phyloP scores from a whole-genome alignment of 1,140 invertebrate genomes.

The Bradysia coprophila region DNA sequence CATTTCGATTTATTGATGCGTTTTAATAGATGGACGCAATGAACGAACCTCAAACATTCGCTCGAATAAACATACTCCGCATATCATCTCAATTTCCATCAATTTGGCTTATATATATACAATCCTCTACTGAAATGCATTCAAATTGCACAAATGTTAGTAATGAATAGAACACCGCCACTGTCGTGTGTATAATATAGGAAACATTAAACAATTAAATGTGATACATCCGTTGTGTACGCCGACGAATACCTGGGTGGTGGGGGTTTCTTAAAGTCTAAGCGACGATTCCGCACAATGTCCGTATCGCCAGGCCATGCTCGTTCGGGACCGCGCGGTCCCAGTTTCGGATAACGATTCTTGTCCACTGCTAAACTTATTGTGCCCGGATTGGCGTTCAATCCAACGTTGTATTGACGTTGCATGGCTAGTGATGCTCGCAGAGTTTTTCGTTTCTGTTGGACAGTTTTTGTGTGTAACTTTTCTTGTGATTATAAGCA shows the following conservation, averaged over 20 bases:
- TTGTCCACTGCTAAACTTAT: conserved; percentile 59
- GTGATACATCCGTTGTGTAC: conserved; percentile 44
- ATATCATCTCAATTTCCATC: too few relatives aligned
- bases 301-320: conserved; percentile 43
- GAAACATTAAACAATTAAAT: conserved; percentile 36
- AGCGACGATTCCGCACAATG: conserved; percentile 27
- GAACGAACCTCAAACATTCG: too few relatives aligned
- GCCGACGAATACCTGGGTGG: conserved; percentile 40
- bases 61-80: too few relatives aligned
- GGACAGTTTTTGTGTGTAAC: too few relatives aligned
- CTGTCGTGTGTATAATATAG: too few relatives aligned
- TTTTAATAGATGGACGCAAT: too few relatives aligned
- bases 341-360: conserved; percentile 24
- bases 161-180: too few relatives aligned
- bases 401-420: conserved; percentile 47
- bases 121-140: too few relatives aligned
- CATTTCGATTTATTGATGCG: too few relatives aligned
- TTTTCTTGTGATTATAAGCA: neutral
- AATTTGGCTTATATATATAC: too few relatives aligned
- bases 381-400: conserved; percentile 64
- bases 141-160: too few relatives aligned
- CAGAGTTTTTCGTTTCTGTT: conserved; percentile 64
- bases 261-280: conserved; percentile 23
- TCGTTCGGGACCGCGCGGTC: conserved; percentile 28
- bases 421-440: conserved; percentile 52